Evolutionary conservation across 2,113 vertebrate species (phyloP).

Genomic region (Platichthys flesus): DNA sequence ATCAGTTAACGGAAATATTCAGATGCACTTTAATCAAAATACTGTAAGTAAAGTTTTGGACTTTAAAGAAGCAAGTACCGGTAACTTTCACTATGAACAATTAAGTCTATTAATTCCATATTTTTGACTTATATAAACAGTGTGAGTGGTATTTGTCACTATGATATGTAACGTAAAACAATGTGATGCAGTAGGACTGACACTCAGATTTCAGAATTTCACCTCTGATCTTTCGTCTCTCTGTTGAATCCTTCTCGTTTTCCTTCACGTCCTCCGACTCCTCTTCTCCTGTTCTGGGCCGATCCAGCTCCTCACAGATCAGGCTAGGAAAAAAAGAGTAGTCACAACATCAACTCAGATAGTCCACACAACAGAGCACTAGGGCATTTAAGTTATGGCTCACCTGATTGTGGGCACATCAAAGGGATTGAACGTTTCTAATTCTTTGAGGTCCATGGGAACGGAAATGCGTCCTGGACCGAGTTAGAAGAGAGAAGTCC

Average conservation of each 20-base stretch:
- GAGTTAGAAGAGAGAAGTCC: not conserved
- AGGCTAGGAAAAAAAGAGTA: constrained; percentile 64
- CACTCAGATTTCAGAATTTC: constrained; percentile 8
- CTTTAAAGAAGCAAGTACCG: not conserved
- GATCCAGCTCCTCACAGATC: constrained; percentile 91
- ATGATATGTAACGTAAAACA: too few species aligned
- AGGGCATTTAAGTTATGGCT: not conserved
- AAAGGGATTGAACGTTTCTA: constrained; percentile 93
- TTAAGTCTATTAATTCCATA: too few species aligned
- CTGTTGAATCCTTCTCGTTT: constrained; percentile 74
- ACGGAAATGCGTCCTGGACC: constrained; percentile 90
- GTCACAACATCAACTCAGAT: not conserved
- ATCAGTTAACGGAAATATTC: not conserved
- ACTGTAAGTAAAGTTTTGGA: too few species aligned
- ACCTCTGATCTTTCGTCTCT: constrained; percentile 86
- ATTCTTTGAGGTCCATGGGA: constrained; percentile 88
- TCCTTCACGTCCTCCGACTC: constrained; percentile 74
- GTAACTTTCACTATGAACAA: too few species aligned
- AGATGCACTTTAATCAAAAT: too few species aligned
- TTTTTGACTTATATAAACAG: too few species aligned
- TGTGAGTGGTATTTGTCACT: too few species aligned
- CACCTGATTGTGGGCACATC: constrained; percentile 94
- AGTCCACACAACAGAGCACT: not conserved
- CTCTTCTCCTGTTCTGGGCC: constrained; percentile 65
- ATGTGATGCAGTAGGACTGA: not conserved